Percentiles rank a stretch among this genome's conserved stretches.
Evolutionary conservation across 2,888 invertebrate species (phyloP).

Genomic region (Campoplex nolae): DNA sequence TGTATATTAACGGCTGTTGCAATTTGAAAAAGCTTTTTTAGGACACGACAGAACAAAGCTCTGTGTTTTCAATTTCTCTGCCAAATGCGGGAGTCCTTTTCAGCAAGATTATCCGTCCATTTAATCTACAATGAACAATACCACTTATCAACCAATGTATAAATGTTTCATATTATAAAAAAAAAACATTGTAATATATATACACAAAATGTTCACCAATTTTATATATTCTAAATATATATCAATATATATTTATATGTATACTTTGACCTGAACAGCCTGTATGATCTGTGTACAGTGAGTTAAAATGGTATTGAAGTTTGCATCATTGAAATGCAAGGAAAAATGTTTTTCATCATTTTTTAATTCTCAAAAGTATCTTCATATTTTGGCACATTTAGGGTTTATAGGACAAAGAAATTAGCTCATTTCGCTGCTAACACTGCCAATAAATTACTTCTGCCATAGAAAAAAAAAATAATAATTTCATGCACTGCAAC

Average conservation of each 20-base stretch:
- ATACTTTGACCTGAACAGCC: constrained; percentile 9
- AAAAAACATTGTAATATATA: constrained; percentile 62
- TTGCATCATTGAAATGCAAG: neutral
- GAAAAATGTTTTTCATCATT: neutral
- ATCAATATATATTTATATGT: constrained; percentile 25
- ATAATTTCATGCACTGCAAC: no score
- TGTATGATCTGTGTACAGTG: constrained; percentile 25
- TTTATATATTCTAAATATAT: constrained; percentile 48
- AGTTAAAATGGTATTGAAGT: neutral
- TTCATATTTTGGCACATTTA: no score
- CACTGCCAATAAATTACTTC: constrained; percentile 1
- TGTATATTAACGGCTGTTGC: constrained; percentile 13
- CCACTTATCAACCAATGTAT: constrained; percentile 11
- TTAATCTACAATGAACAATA: constrained; percentile 25
- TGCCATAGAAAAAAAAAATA: neutral
- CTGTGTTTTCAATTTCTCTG: constrained; percentile 34
- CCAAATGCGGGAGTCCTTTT: constrained; percentile 38
- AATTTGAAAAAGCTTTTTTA: constrained; percentile 9
- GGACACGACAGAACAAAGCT: neutral
- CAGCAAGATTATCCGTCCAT: constrained; percentile 64
- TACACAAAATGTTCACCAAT: neutral
- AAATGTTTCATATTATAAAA: constrained; percentile 49
- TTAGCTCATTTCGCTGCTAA: neutral
- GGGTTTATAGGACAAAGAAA: neutral
- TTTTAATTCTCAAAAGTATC: neutral